phyloP scores from a whole-genome alignment of 2,113 vertebrate genomes.

The Xenopus laevis region DNA sequence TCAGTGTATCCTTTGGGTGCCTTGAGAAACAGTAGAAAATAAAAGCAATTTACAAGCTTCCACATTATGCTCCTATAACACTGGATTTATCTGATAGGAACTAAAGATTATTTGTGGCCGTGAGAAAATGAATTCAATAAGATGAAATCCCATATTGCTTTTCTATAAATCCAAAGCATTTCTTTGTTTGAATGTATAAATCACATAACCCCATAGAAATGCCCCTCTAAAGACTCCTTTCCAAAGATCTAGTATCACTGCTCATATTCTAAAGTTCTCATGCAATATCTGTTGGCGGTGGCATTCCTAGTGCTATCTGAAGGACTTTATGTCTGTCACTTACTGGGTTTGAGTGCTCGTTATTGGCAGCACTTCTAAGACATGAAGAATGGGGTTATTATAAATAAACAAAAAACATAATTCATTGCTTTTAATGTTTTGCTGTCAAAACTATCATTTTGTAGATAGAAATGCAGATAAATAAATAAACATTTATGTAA shows the following conservation, averaged over 20 bases:
- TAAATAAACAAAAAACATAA: too few species aligned
- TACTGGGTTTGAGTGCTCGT: background rate
- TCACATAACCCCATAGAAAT: constrained; percentile 13
- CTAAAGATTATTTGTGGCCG: constrained; percentile 7
- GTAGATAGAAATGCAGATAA: too few species aligned
- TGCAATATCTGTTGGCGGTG: constrained; percentile 13
- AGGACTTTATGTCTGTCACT: background rate
- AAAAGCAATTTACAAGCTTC: constrained; percentile 5
- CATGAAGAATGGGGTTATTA: too few species aligned
- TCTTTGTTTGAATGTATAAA: constrained; percentile 27
- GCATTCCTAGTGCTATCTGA: background rate
- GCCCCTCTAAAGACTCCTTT: constrained; percentile 10
- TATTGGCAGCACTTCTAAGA: too few species aligned
- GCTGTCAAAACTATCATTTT: too few species aligned
- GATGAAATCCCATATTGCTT: background rate
- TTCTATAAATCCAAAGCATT: background rate
- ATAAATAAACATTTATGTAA: too few species aligned
- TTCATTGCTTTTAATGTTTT: too few species aligned
- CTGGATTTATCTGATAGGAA: constrained; percentile 3
- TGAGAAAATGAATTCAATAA: constrained; percentile 16
- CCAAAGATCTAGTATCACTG: constrained; percentile 17
- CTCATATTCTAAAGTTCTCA: background rate
- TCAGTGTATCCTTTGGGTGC: too few species aligned
- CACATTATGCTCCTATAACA: constrained; percentile 1
- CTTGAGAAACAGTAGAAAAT: background rate